A percentile compares a stretch with the other conserved stretches of the same genome.
Conservation (phyloP, 2,113 vertebrate species). For the Poicephalus gulielmi region DNA sequence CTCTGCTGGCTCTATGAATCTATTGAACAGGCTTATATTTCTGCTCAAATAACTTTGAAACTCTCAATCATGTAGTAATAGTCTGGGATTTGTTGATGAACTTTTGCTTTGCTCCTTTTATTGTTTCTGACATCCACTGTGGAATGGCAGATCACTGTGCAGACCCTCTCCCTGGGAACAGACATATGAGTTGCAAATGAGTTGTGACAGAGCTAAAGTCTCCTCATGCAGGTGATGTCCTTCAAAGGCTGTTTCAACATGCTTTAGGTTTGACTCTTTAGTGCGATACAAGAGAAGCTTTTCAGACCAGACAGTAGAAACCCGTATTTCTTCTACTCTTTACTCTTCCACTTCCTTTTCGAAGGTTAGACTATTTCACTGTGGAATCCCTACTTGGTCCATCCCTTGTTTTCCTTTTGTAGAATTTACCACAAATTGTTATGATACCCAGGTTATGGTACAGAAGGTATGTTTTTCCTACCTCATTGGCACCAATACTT, state of each 20-base stretch:
- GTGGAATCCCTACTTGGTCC: neutral
- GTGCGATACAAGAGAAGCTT: neutral
- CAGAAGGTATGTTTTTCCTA: neutral
- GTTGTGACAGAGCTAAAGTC: neutral
- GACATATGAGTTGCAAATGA: rapidly evolving
- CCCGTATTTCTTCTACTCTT: neutral
- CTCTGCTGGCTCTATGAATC: neutral
- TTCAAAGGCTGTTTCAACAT: neutral
- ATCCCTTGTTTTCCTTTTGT: neutral
- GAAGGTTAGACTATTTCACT: neutral
- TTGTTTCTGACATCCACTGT: neutral
- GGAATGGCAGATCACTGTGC: neutral
- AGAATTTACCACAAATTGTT: neutral
- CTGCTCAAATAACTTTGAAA: neutral
- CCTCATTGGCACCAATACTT: neutral
- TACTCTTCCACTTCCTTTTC: neutral
- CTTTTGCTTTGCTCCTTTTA: neutral
- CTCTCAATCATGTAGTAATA: neutral
- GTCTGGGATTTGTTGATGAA: neutral
- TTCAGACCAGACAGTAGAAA: neutral
- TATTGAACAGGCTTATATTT: neutral
- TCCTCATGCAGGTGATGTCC: neutral
- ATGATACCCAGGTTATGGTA: no score
- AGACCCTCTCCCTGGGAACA: neutral
- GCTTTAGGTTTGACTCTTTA: neutral